Evolutionary conservation across 2,113 vertebrate species (phyloP), one percentile per base, ranked within the genome.

Genomic region (Amia ocellicauda): DNA sequence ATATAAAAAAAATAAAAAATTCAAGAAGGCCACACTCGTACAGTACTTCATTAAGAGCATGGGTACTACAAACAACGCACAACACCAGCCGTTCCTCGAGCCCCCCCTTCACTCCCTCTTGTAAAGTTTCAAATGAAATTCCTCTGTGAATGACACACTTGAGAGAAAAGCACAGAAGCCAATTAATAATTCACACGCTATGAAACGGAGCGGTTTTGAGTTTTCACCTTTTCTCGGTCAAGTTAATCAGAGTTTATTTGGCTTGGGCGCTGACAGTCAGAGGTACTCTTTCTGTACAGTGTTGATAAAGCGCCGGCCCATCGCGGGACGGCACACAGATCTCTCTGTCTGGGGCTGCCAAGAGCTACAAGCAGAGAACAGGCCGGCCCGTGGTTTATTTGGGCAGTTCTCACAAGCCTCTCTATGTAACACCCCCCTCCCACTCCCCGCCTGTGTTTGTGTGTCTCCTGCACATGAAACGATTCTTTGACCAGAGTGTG

Each of bases 331-430:
- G 78, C 40, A 80, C 70, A 66, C 78, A 79, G 66, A 70, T 65
- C 64, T 71, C 66, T 67, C 67, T 27, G 55, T 69, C 65, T 26
- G 20, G 72, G 69, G 74, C 78, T 84, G 86, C 85, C 83, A 88
- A 82, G 74, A 84, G 70, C 80, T 75, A 80, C 82, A 80, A 74
- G 74, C 78, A 58, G 63, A 75, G 79, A 74, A 64, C 78, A 76
- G 80, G 80, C 78, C 64, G 78, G 78, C 78, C 74, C 77, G 73
- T 65, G 69, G 70, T 63, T 73, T 68, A 14, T 58, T 66, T 68
- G 59, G 81, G 78, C 73, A 31, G 43, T 9, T 55, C 70, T 76
- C 75, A 85, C 86, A 86, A 81, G 76, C 80, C 50, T 62, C 74
- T 65, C 81, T 83, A 78, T 84, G 83, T 85, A 69, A 74, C 73